Conservation (phyloP, 2,888 invertebrate species). For the Tetramorium bicarinatum region DNA sequence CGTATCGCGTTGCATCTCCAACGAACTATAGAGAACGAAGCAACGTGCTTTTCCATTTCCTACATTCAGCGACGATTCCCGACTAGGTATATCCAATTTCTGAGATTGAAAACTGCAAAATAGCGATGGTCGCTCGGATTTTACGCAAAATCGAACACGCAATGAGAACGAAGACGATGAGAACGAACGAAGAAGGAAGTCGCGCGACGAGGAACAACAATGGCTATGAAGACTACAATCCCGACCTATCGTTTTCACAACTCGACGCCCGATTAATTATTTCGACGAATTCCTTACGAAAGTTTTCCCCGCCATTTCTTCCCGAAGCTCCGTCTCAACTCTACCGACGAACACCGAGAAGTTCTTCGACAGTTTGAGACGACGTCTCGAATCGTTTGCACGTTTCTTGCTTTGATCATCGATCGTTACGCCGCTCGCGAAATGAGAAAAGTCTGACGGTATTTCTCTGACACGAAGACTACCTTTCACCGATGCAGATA, state of each 20-base stretch:
- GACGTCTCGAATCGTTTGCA: slow-evolving; percentile 39
- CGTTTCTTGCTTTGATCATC: slow-evolving; percentile 54
- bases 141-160: slow-evolving; percentile 36
- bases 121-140: slow-evolving; percentile 10
- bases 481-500: slow-evolving; percentile 18
- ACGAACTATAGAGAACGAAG: neutral
- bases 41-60: slow-evolving; percentile 41
- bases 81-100: slow-evolving; percentile 18
- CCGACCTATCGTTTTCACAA: slow-evolving; percentile 49
- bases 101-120: slow-evolving; percentile 52
- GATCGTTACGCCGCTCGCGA: slow-evolving; percentile 46
- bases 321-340: slow-evolving; percentile 17
- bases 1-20: slow-evolving; percentile 11
- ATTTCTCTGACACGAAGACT: slow-evolving; percentile 32
- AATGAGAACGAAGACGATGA: neutral
- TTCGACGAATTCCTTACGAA: slow-evolving; percentile 35
- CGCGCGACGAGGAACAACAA: slow-evolving; percentile 28
- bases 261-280: slow-evolving; percentile 51
- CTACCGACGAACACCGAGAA: neutral
- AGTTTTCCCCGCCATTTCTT: slow-evolving; percentile 46
- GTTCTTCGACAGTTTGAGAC: slow-evolving; percentile 53
- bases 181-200: neutral
- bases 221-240: slow-evolving; percentile 14
- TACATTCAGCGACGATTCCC: neutral
- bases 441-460: slow-evolving; percentile 55